Percentiles rank a stretch among this genome's conserved stretches.
Conservation (phyloP, 2,113 vertebrate species). For the Phyllostomus discolor region DNA sequence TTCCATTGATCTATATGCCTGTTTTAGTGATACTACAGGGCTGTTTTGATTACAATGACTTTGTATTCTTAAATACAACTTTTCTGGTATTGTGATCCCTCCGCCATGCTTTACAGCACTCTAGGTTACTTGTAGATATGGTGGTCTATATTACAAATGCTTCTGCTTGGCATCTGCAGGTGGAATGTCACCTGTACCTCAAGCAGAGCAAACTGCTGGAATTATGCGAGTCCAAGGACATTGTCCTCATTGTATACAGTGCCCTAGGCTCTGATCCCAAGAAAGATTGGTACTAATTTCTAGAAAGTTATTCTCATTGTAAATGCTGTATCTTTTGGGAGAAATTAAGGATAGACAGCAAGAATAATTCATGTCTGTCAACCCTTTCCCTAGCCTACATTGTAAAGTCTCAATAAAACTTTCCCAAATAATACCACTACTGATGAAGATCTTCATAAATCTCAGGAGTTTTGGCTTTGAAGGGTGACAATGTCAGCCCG, state of each 20-base stretch:
- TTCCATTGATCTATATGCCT: no score
- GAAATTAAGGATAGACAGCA: background rate
- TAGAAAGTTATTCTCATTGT: background rate
- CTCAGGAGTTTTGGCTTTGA: background rate
- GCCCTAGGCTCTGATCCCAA: slow-evolving; percentile 77
- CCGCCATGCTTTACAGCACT: no score
- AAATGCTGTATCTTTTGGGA: background rate
- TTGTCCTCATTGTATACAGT: slow-evolving; percentile 78
- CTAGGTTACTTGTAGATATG: background rate
- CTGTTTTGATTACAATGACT: no score
- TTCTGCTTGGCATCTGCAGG: slow-evolving; percentile 63
- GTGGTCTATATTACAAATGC: background rate
- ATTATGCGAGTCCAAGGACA: slow-evolving; percentile 83
- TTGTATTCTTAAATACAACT: no score
- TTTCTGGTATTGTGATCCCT: no score
- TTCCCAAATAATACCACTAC: background rate
- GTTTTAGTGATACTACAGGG: no score
- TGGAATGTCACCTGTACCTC: slow-evolving; percentile 83
- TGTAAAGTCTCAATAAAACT: no score
- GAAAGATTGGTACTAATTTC: slow-evolving; percentile 5
- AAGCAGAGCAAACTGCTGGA: slow-evolving; percentile 81
- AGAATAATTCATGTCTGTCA: background rate
- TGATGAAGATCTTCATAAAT: background rate
- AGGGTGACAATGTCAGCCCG: background rate
- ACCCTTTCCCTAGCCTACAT: background rate